phyloP scores from a whole-genome alignment of 35 echinoderm and acorn worm species.

The Ophiothrix spiculata region DNA sequence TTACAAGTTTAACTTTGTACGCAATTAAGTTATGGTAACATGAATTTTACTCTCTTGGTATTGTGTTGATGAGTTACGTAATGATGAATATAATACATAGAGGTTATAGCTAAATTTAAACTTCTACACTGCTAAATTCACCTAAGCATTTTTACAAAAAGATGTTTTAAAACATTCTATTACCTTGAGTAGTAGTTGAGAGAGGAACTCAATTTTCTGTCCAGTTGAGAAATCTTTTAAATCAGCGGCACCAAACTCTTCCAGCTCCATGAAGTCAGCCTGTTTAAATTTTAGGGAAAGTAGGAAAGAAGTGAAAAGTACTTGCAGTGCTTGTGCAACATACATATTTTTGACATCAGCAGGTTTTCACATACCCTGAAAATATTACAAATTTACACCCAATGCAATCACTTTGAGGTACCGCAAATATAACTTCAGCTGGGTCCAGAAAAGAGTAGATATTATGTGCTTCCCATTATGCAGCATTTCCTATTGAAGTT shows the following conservation, averaged over 20 bases:
- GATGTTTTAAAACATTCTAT: neutral
- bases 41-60: too few relatives aligned
- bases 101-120: too few relatives aligned
- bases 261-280: neutral
- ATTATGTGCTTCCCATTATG: neutral
- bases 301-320: too few relatives aligned
- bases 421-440: neutral
- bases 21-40: too few relatives aligned
- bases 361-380: neutral
- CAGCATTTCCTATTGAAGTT: too few relatives aligned
- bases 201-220: slow-evolving; percentile 76
- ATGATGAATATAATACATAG: too few relatives aligned
- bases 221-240: slow-evolving; percentile 53
- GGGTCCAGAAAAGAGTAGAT: neutral
- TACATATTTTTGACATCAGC: too few relatives aligned
- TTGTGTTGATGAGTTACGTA: too few relatives aligned
- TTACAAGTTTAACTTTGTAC: too few relatives aligned
- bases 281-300: too few relatives aligned
- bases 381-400: neutral
- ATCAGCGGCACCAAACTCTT: slow-evolving; percentile 29
- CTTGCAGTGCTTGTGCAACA: too few relatives aligned
- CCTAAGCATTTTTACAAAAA: too few relatives aligned
- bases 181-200: slow-evolving; percentile 71
- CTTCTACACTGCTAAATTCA: neutral
- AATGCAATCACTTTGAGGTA: neutral